Evolutionary conservation across 2,113 vertebrate genomes (phyloP).

Genomic region (Pandion haliaetus): DNA sequence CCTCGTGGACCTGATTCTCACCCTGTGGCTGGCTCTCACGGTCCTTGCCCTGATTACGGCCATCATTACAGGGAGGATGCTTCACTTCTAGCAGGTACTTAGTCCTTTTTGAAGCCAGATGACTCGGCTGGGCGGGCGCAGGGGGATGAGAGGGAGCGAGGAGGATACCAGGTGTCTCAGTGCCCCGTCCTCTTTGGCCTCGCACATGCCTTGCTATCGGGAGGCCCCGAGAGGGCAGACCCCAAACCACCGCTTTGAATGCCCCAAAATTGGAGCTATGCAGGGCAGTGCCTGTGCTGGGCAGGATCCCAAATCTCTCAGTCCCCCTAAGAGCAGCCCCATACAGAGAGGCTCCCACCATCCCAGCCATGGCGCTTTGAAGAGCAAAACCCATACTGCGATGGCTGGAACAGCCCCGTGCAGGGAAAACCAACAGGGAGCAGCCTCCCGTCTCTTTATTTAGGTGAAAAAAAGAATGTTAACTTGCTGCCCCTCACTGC

Average conservation of each 20-base stretch:
- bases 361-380: accelerated
- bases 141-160: background rate
- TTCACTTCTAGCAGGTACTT: background rate
- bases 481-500: background rate
- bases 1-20: accelerated
- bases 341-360: accelerated
- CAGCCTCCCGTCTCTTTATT: background rate
- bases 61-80: background rate
- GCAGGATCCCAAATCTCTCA: background rate
- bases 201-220: accelerated
- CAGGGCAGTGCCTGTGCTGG: background rate
- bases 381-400: background rate
- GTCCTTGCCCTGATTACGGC: background rate
- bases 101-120: background rate
- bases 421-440: background rate
- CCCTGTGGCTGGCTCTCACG: background rate
- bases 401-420: accelerated
- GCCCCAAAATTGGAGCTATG: accelerated
- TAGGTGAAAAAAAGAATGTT: background rate
- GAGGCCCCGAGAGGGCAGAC: background rate
- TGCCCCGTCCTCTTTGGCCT: accelerated
- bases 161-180: background rate
- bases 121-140: background rate
- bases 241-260: background rate
- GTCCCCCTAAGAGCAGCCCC: background rate